Base-by-base conservation (phyloP, 1,140 invertebrate species). In the Drosophila malerkotliana region DNA sequence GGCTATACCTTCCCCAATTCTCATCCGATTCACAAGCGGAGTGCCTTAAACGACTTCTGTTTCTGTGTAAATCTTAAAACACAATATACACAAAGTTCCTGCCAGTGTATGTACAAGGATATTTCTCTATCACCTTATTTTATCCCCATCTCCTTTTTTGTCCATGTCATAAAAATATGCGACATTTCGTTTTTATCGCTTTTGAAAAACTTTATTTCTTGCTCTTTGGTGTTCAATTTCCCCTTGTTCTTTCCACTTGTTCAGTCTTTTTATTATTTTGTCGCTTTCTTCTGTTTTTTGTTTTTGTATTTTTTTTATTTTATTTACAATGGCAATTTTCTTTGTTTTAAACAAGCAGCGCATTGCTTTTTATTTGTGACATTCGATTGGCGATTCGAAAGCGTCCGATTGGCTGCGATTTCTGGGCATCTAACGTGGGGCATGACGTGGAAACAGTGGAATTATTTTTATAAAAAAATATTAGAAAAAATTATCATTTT, bases 101-200 rank as follows among this genome's bases (percentile, higher is more conserved):
- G 54, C 57, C 67, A 79, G 72, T 79, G 54, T 77, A 21, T 2
- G 21, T 21, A 15, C n/a, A 30, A 26, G 10, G 21, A 21, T 7
- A 30, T 39, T 56, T 30, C 14, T 10, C 48, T 49, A 28, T 72
- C 71, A 72, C 57, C 68, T 72, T n/a, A 21, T 34, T 59, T 45
- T 18, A 21, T 26, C 9, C 32, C 44, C 26, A 12, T 21, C 30
- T 55, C 49, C 10, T 24, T 39, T 73, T 51, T 57, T 37, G 54
- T 15, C 47, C 39, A 48, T 72, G 89, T 91, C 89, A 91, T 91
- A 91, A 91, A 91, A 91, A 91, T 91, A 91, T 91, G 89, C 89
- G 89, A 90, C 89, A 91, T 91, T 91, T 91, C 84, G 89, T 84
- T 91, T 91, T 91, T 91, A 91, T 91, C 90, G 84, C 89, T 87